Evolutionary conservation across 2,797 vertebrate species (phyloP).

Genomic region (Sternotherus odoratus): DNA sequence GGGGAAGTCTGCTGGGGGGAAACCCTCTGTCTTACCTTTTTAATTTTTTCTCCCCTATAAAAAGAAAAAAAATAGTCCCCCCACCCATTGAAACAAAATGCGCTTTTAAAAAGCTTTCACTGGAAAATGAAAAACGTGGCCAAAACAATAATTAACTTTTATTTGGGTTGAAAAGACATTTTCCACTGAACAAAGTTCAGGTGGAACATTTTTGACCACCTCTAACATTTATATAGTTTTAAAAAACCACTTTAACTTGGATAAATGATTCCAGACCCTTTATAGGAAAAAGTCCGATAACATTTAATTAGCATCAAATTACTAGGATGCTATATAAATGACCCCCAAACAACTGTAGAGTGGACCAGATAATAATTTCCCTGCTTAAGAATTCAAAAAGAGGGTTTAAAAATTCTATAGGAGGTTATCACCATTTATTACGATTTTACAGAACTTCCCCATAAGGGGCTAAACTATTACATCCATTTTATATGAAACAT

Average conservation of each 20-base stretch:
- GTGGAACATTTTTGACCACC: constrained; percentile 45
- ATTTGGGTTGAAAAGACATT: constrained; percentile 49
- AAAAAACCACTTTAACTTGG: constrained; percentile 43
- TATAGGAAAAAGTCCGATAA: constrained; percentile 52
- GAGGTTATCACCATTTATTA: constrained; percentile 37
- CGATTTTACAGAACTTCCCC: neutral
- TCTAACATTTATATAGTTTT: constrained; percentile 34
- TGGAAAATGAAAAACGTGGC: constrained; percentile 46
- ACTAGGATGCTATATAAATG: constrained; percentile 69
- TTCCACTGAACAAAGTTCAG: constrained; percentile 51
- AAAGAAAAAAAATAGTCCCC: constrained; percentile 40
- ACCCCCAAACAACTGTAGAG: constrained; percentile 70
- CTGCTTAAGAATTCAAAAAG: constrained; percentile 39
- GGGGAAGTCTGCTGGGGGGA: neutral
- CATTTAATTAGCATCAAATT: constrained; percentile 71
- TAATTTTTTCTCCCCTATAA: neutral
- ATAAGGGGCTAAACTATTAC: neutral
- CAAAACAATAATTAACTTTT: constrained; percentile 30
- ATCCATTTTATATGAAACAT: constrained; percentile 33
- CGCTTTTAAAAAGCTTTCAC: neutral
- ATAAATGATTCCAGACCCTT: constrained; percentile 52
- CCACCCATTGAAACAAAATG: constrained; percentile 4
- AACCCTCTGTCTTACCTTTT: constrained; percentile 18
- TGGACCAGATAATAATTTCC: constrained; percentile 65
- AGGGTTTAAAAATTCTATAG: constrained; percentile 39